A percentile compares a stretch with the other conserved stretches of the same genome.
Evolutionary conservation across 2,113 vertebrate species (phyloP).

Genomic region (Eurypyga helias): DNA sequence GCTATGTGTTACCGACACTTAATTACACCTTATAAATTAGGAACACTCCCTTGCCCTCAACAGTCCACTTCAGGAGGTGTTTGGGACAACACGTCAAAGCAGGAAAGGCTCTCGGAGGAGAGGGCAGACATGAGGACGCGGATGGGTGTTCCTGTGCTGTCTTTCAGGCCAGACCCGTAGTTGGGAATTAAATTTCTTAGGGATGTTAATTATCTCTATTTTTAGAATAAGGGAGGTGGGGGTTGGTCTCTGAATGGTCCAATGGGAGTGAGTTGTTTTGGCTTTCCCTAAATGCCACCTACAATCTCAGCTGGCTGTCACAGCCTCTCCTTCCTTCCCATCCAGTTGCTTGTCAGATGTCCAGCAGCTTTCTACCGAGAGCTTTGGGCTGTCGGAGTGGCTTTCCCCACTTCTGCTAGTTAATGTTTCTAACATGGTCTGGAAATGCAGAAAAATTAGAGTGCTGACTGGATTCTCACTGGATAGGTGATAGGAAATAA

Average conservation of each 20-base stretch:
- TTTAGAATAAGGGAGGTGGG: background rate
- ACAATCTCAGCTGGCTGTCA: background rate
- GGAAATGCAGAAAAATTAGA: background rate
- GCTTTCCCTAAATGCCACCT: background rate
- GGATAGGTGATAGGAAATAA: background rate
- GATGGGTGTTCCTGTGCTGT: background rate
- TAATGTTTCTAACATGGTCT: background rate
- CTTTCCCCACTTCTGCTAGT: background rate
- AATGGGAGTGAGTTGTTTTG: fast-evolving
- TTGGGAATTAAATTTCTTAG: background rate
- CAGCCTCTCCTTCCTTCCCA: background rate
- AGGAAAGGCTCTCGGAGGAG: conserved; percentile 7
- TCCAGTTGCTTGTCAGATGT: background rate
- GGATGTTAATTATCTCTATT: background rate
- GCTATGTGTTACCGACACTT: conserved; percentile 17
- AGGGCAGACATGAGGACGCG: background rate
- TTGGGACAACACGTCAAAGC: conserved; percentile 12
- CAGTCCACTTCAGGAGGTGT: background rate
- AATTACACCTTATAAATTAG: conserved; percentile 34
- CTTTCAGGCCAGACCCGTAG: background rate
- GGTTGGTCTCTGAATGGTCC: background rate
- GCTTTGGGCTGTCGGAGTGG: background rate
- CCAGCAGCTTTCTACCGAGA: background rate
- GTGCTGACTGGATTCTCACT: background rate
- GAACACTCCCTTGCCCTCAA: background rate